A percentile compares a stretch with the other conserved stretches of the same genome.
phyloP scores from a whole-genome alignment of 2,113 vertebrate genomes.

The Colossoma macropomum region DNA sequence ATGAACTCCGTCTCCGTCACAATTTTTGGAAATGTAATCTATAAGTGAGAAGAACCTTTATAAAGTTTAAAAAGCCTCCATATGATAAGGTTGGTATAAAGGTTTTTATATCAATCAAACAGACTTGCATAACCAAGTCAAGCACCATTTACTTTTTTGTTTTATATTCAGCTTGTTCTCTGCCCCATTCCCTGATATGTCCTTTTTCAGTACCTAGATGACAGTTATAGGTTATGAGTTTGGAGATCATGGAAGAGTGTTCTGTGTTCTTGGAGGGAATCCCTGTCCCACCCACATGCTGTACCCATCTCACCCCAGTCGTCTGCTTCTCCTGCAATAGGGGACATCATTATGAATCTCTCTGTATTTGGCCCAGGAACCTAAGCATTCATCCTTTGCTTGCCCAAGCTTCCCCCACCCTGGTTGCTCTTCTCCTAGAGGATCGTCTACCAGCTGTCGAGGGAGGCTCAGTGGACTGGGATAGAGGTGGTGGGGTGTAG shows the following conservation, averaged over 20 bases:
- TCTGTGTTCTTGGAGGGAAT: constrained; percentile 73
- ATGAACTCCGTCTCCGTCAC: too few species aligned
- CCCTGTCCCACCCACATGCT: constrained; percentile 59
- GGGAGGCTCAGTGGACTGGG: constrained; percentile 39
- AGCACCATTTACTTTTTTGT: background rate
- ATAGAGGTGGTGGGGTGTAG: constrained; percentile 14
- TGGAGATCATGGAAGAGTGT: constrained; percentile 21
- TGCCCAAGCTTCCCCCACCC: constrained; percentile 47
- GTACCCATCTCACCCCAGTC: constrained; percentile 41
- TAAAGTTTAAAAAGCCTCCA: too few species aligned
- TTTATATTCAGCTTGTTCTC: background rate
- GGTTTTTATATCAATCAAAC: background rate
- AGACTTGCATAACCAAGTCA: background rate
- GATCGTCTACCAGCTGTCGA: constrained; percentile 59
- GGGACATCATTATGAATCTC: constrained; percentile 73
- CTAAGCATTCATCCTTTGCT: constrained; percentile 60
- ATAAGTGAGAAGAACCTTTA: too few species aligned
- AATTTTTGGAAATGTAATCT: too few species aligned
- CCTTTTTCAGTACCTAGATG: constrained; percentile 47
- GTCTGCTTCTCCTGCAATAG: constrained; percentile 45
- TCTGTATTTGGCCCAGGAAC: constrained; percentile 67
- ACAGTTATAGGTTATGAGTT: constrained; percentile 35
- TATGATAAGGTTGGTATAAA: too few species aligned
- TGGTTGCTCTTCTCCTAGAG: constrained; percentile 41
- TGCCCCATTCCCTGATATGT: background rate